Conservation (phyloP, 2,113 vertebrate species). For the Sterna hirundo region DNA sequence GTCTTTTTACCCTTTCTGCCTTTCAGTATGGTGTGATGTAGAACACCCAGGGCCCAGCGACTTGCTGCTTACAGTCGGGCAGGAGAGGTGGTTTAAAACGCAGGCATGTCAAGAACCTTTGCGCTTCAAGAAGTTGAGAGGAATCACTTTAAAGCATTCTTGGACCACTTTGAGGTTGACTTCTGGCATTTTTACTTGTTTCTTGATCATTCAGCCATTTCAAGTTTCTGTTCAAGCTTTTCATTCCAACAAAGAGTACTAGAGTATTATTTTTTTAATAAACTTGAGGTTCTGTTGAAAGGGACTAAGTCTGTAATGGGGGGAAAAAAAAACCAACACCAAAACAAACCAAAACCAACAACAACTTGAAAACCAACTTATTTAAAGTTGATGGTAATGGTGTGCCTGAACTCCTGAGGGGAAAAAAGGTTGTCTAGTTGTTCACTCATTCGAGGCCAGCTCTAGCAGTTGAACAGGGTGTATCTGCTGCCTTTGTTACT, state of each 20-base stretch:
- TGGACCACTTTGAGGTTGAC: background rate
- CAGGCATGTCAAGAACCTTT: background rate
- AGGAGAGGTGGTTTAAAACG: background rate
- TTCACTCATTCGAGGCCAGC: background rate
- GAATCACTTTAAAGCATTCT: background rate
- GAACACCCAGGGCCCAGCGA: too few relatives aligned
- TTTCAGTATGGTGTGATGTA: background rate
- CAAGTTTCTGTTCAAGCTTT: background rate
- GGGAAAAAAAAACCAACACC: too few relatives aligned
- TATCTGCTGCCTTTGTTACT: background rate
- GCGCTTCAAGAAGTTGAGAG: background rate
- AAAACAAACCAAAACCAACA: background rate
- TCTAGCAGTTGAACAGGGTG: background rate
- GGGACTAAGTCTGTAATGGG: background rate
- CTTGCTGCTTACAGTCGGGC: background rate
- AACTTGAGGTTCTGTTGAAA: background rate
- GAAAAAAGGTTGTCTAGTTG: background rate
- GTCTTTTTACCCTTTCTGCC: accelerated
- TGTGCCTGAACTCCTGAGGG: background rate
- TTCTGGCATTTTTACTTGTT: background rate
- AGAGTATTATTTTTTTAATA: background rate
- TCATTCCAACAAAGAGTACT: background rate
- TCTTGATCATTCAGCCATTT: background rate
- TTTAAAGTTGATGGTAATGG: background rate
- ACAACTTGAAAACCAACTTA: background rate